phyloP scores from a whole-genome alignment of 2,888 invertebrate genomes.

The Pharmacophagus antenor region DNA sequence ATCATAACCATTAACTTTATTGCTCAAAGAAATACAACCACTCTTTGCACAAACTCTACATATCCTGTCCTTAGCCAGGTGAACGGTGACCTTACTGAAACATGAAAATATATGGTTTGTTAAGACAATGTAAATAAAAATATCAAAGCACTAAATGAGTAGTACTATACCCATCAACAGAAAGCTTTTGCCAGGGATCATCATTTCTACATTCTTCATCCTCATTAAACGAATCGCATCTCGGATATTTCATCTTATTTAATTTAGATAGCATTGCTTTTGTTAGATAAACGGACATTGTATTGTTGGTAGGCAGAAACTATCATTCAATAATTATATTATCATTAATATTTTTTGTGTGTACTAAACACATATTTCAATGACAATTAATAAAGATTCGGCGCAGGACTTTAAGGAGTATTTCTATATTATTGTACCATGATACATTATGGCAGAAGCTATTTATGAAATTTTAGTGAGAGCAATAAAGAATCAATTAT shows the following conservation, averaged over 20 bases:
- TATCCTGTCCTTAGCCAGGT: slow-evolving; percentile 60
- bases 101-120: slow-evolving; percentile 6
- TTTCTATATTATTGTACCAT: background rate
- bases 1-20: slow-evolving; percentile 60
- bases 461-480: no score
- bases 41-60: slow-evolving; percentile 68
- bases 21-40: slow-evolving; percentile 61
- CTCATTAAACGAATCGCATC: slow-evolving; percentile 40
- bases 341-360: background rate
- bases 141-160: background rate
- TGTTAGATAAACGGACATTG: slow-evolving; percentile 68
- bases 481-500: no score
- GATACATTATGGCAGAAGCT: background rate
- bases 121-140: slow-evolving; percentile 27
- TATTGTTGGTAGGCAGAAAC: slow-evolving; percentile 20
- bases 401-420: background rate
- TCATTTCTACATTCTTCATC: slow-evolving; percentile 42
- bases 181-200: slow-evolving; percentile 67
- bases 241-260: slow-evolving; percentile 55
- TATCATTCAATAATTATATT: background rate
- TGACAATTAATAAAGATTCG: background rate
- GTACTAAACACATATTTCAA: background rate
- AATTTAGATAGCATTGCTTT: slow-evolving; percentile 65
- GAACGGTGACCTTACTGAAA: slow-evolving; percentile 52
- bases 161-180: slow-evolving; percentile 44